Base-by-base conservation (phyloP, 37 sponge, comb jelly and placozoan genomes). In the Hormiphora californensis region DNA sequence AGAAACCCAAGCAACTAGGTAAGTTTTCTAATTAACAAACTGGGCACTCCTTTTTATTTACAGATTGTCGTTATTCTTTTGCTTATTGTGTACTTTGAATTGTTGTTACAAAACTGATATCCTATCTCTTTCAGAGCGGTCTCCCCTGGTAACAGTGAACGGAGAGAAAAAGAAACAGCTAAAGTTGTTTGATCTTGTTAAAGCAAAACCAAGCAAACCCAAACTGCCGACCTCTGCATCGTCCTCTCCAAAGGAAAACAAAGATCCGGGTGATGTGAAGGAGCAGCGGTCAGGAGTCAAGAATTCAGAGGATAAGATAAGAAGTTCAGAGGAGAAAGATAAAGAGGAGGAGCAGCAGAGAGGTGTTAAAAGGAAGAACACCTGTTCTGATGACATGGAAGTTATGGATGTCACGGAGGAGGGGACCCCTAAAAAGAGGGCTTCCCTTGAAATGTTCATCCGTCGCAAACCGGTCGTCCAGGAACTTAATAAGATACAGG, bases 1-100 rank as follows among this genome's bases (percentile, higher is more conserved):
- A 73, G 46, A 73, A 73, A 41, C 81, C 27, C 8, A 73, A 73
- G 46, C 81, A 73, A 21, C n/a, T n/a, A n/a, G n/a, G n/a, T n/a
- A n/a, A n/a, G n/a, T n/a, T n/a, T n/a, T n/a, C n/a, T n/a, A n/a
- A n/a, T n/a, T n/a, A n/a, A n/a, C n/a, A n/a, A n/a, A n/a, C n/a
- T n/a, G n/a, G n/a, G n/a, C n/a, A 17, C 12, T 46, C 12, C 51
- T 46, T 46, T 46, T 12, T 46, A 46, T 46, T 12, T 46, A 8
- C 12, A 46, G 51, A 17, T 65, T 5, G 31, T 33, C 4, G 9
- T 33, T 33, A 65, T 65, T 65, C 17, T 17, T 65, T 33, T 5
- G 3, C 28, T 5, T 33, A 7, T 3, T 65, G 37, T 33, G 15
- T 33, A 7, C 51, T 46, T 17, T 17, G 12, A 46, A 46, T 8